Percentiles rank a stretch among this genome's conserved stretches.
Evolutionary conservation across 1,140 invertebrate genomes (phyloP).

Genomic region (Anadara kagoshimensis): DNA sequence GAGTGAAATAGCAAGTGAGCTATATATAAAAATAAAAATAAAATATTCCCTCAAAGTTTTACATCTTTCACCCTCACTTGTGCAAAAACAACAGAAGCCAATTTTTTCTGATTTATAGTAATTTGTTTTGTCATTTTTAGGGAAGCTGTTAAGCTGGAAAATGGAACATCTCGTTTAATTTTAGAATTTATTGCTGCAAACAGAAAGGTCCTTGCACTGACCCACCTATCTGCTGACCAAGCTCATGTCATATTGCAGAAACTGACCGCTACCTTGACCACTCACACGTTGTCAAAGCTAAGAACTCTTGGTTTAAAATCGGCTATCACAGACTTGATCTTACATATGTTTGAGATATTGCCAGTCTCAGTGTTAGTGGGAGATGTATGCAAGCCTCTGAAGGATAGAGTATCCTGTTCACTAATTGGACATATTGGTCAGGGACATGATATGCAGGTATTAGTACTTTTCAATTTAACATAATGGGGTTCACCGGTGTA

Average conservation of each 20-base stretch:
- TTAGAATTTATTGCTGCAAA: constrained; percentile 30
- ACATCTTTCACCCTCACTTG: not conserved
- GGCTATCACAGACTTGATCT: constrained; percentile 23
- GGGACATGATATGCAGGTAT: not conserved
- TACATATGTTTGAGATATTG: constrained; percentile 38
- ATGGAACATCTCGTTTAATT: constrained; percentile 26
- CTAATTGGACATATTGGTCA: not conserved
- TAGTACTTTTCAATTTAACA: not conserved
- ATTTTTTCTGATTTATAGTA: not conserved
- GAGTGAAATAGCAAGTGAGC: too few species aligned
- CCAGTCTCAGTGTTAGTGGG: constrained; percentile 17
- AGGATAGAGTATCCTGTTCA: constrained; percentile 1
- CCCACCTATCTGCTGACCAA: constrained; percentile 24
- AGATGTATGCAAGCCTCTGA: constrained; percentile 28
- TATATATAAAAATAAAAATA: too few species aligned
- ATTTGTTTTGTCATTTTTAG: constrained; percentile 34
- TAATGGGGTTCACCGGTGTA: too few species aligned
- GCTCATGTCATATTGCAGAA: constrained; percentile 31
- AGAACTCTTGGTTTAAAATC: constrained; percentile 22
- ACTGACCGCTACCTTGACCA: constrained; percentile 26
- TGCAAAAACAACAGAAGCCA: not conserved
- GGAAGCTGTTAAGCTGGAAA: constrained; percentile 35
- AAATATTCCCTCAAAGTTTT: too few species aligned
- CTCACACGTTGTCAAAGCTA: constrained; percentile 31
- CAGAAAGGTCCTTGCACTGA: constrained; percentile 4